These are phyloP conservation scores for Prinia subflava DNA, from an alignment of 2,113 vertebrate genomes.

Conservation along the genomic window DNA sequence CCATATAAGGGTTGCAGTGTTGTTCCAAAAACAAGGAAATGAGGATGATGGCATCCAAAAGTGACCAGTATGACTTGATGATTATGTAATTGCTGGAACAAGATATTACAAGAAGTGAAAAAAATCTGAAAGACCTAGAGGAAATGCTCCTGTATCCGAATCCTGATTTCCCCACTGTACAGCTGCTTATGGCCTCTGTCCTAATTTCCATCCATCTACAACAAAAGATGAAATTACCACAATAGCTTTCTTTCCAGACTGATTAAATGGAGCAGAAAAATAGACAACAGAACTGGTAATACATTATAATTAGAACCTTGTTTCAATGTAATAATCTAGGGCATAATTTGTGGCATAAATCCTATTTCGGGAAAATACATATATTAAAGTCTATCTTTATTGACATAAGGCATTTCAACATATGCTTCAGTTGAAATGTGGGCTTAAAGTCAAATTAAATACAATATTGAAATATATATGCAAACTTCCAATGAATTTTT, in stretches of 20 bases:
- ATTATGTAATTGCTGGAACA: neutral
- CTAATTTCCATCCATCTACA: neutral
- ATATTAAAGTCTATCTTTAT: neutral
- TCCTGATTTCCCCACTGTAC: neutral
- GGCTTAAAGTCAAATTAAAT: neutral
- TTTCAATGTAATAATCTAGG: slow-evolving; percentile 22
- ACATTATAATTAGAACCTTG: neutral
- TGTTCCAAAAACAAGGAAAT: neutral
- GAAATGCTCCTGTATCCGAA: neutral
- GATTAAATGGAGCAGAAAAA: slow-evolving; percentile 49
- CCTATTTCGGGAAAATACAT: neutral
- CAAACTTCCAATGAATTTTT: neutral
- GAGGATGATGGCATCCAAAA: neutral
- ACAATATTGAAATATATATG: neutral
- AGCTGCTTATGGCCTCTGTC: neutral
- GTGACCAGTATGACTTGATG: neutral
- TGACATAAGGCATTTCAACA: neutral
- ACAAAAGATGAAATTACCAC: slow-evolving; percentile 39
- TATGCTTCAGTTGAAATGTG: neutral
- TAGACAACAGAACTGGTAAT: slow-evolving; percentile 16
- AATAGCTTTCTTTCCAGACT: slow-evolving; percentile 15
- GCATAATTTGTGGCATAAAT: slow-evolving; percentile 3
- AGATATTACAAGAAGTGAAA: neutral
- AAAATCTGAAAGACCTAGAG: neutral
- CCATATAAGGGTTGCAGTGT: neutral